Evolutionary conservation across 2,113 vertebrate genomes (phyloP).

Genomic region (Phrynosoma platyrhinos): DNA sequence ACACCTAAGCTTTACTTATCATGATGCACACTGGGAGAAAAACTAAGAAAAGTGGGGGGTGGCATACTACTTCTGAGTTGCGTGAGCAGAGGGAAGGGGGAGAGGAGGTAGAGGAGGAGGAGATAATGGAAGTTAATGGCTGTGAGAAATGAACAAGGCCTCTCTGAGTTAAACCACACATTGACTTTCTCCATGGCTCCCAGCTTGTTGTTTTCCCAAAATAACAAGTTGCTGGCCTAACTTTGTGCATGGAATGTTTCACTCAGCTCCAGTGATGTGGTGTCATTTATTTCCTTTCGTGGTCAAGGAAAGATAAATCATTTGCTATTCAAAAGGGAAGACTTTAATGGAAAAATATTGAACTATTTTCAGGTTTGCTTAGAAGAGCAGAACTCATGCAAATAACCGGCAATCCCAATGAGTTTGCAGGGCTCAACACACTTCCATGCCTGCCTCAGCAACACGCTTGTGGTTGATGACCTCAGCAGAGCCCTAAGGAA

Average conservation of each 20-base stretch:
- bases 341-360: constrained; percentile 62
- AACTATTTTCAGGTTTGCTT: constrained; percentile 57
- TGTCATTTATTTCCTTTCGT: constrained; percentile 45
- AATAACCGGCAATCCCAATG: constrained; percentile 63
- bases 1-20: not conserved
- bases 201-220: constrained; percentile 13
- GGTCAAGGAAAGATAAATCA: constrained; percentile 50
- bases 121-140: constrained; percentile 1
- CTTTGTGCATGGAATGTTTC: constrained; percentile 6
- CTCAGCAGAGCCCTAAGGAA: constrained; percentile 75
- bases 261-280: constrained; percentile 41
- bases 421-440: constrained; percentile 61
- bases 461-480: constrained; percentile 71
- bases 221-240: constrained; percentile 13
- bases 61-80: not conserved
- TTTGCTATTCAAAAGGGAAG: constrained; percentile 50
- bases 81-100: not conserved
- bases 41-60: not conserved
- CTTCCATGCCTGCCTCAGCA: constrained; percentile 67
- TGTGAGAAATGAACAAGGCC: not conserved
- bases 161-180: not conserved
- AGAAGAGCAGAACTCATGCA: constrained; percentile 57
- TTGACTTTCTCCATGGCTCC: constrained; percentile 15
- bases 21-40: not conserved
- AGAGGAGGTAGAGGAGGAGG: not conserved